These are phyloP conservation scores for Yponomeuta sedellus DNA, from an alignment of 2,888 invertebrate genomes.

Conservation along the genomic window DNA sequence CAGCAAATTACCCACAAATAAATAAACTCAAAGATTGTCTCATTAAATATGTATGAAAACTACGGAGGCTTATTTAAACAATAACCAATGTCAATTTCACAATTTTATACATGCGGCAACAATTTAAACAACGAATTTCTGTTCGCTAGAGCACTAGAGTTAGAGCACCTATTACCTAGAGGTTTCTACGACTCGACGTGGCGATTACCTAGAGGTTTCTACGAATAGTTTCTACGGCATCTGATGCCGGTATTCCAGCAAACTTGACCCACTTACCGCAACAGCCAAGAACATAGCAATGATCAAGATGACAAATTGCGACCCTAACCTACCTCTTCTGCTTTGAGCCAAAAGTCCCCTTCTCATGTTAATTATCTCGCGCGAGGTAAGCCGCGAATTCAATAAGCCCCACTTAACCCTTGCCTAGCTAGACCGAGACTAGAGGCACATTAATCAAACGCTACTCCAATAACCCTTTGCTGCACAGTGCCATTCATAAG, in stretches of 20 bases:
- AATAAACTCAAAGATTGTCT: no score
- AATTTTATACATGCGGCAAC: no score
- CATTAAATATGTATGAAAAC: no score
- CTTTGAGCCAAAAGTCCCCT: background rate
- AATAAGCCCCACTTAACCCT: background rate
- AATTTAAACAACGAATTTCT: no score
- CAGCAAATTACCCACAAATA: no score
- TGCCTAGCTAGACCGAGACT: background rate
- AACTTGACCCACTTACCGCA: background rate
- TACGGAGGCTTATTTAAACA: no score
- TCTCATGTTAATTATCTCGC: background rate
- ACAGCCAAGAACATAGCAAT: background rate
- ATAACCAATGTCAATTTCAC: no score
- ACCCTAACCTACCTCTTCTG: background rate
- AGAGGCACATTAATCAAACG: conserved; percentile 14
- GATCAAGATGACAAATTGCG: background rate
- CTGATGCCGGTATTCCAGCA: background rate
- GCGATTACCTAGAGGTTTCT: no score
- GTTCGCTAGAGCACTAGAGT: no score
- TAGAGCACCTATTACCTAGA: no score
- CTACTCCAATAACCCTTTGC: conserved; percentile 14
- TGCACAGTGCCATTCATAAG: conserved; percentile 29
- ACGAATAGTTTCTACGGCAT: no score
- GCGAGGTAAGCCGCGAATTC: background rate
- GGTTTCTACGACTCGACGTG: no score